Percentiles rank a stretch among this genome's conserved stretches.
phyloP scores from a whole-genome alignment of 2,113 vertebrate genomes.

The Mionectes macconnelli region DNA sequence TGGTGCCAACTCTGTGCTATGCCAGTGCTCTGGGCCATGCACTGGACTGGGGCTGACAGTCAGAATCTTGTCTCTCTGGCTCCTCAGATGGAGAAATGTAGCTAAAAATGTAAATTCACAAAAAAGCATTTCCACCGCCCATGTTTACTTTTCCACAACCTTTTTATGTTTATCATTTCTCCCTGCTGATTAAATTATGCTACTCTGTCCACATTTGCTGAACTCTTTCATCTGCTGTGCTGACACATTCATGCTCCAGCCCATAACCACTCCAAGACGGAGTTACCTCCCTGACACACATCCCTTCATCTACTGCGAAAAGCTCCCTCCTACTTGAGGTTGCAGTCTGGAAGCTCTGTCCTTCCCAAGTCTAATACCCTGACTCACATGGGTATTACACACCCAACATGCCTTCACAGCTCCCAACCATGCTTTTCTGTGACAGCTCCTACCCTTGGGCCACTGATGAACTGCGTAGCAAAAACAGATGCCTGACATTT shows the following conservation, averaged over 20 bases:
- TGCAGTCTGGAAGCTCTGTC: neutral
- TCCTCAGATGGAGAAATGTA: neutral
- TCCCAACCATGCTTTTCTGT: neutral
- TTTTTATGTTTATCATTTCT: neutral
- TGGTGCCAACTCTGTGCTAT: neutral
- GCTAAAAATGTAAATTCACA: neutral
- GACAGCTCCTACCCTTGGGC: neutral
- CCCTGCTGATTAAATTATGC: neutral
- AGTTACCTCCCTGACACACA: neutral
- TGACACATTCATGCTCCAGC: neutral
- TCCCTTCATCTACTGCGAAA: neutral
- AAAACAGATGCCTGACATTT: neutral
- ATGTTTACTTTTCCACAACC: neutral
- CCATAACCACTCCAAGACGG: neutral
- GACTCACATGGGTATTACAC: neutral
- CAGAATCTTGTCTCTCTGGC: neutral
- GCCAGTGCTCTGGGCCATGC: neutral
- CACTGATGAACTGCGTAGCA: accelerated
- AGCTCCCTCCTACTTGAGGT: neutral
- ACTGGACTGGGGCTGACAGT: neutral
- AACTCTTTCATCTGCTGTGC: neutral
- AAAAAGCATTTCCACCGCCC: neutral
- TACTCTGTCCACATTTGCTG: neutral
- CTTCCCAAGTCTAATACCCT: neutral
- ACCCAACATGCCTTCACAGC: neutral